These are phyloP conservation scores for Thymelicus acteon DNA, from an alignment of 2,888 invertebrate genomes.

Conservation along the genomic window DNA sequence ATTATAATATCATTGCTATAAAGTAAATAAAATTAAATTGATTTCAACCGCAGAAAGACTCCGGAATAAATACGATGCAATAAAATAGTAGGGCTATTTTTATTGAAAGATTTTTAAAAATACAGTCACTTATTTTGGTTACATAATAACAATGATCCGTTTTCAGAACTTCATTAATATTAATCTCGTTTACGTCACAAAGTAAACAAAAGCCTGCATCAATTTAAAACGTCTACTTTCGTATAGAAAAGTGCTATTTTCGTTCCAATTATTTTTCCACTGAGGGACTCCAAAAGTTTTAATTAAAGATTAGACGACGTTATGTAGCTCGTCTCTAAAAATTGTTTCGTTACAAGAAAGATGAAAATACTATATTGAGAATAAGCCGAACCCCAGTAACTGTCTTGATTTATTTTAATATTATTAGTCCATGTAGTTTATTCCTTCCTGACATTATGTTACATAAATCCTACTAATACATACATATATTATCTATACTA, in stretches of 20 bases:
- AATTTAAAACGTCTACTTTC: neutral
- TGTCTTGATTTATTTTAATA: neutral
- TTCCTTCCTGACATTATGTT: too few relatives aligned
- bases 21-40: too few relatives aligned
- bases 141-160: too few relatives aligned
- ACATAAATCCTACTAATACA: too few relatives aligned
- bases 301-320: conserved; percentile 74
- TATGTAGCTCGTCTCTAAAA: conserved; percentile 60
- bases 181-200: neutral
- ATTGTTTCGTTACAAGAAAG: conserved; percentile 59
- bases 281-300: conserved; percentile 65
- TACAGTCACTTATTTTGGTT: too few relatives aligned
- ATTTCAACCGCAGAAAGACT: too few relatives aligned
- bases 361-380: conserved; percentile 56
- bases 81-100: too few relatives aligned
- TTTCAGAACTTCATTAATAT: conserved; percentile 10
- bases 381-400: conserved; percentile 39
- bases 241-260: conserved; percentile 51
- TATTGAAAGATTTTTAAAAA: too few relatives aligned
- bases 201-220: neutral
- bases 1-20: too few relatives aligned
- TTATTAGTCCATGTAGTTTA: too few relatives aligned
- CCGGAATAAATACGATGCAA: too few relatives aligned
- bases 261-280: conserved; percentile 60
- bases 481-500: too few relatives aligned